Evolutionary conservation across 2,797 vertebrate genomes (phyloP), one percentile per base, ranked within the genome.

Genomic region (Lepus oiostolus): DNA sequence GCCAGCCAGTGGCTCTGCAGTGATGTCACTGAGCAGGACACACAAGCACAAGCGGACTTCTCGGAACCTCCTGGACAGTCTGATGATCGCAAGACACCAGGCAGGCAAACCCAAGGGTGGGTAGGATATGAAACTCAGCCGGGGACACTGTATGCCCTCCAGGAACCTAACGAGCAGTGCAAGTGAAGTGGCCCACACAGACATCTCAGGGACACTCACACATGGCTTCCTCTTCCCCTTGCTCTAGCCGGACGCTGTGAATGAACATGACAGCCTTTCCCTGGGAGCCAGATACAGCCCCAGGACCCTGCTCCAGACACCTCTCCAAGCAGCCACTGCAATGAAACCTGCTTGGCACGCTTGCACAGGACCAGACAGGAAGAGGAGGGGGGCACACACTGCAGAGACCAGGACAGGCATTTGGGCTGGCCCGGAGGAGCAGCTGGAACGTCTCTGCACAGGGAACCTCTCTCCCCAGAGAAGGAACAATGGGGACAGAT

Each of bases 291-390:
- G 54, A 42, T 35, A 30, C 5, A 47, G 7, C 28, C 77, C 90
- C 65, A 67, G 85, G 84, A 42, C 52, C 70, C n/a, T 83, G 71
- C 85, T 79, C 65, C 90, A 85, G 47, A 82, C 35, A 82, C 13
- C n/a, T 77, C 60, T 62, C 19, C 30, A 65, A 2, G 14, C 13
- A 77, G n/a, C 32, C 35, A n/a, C 52, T 87, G 67, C 74, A 10
- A 80, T 24, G 16, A 88, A 90, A 75, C 30, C 54, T 47, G 85
- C 63, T 72, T 84, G 2, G 19, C 68, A 65, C 17, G 14, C 7
- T 8, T 88, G 21, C 85, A 30, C 28, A 88, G 68, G 32, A 35
- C 38, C 67, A 81, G 67, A n/a, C 2, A 62, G n/a, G 62, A 32
- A 68, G 30, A 16, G 60, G 12, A 92, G 13, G 86, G 0, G 58